Base-by-base conservation (phyloP, 2,888 invertebrate genomes). In the Synergus gifuensis region DNA sequence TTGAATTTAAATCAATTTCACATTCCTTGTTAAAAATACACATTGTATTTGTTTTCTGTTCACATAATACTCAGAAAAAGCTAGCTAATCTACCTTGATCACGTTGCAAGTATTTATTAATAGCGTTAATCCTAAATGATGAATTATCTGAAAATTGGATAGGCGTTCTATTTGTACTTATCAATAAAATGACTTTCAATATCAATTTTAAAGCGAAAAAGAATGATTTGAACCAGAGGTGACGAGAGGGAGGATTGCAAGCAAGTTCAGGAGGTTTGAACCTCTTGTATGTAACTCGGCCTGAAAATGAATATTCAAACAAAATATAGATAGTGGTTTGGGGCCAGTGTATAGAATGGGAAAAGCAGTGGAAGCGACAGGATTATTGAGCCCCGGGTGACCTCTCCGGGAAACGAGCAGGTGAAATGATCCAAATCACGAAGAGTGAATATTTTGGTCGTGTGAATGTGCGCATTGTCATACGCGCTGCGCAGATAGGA, bases 371-470 rank as follows among this genome's bases (percentile, higher is more conserved):
- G 81, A 78, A 66, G 40, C 18, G 36, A 42, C 63, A 49, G 73
- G 84, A 78, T 83, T 80, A 79, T 79, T 77, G 79, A 83, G 82
- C 83, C 84, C 82, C 87, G 82, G 81, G 83, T 87, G 87, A 87
- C 86, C 87, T 85, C 85, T 87, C 86, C 83, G 84, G 83, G 85
- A 86, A 88, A 86, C 87, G 86, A 85, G 80, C 86, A 85, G 84
- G 85, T 86, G 85, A 86, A 88, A 88, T 88, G 87, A 87, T 87
- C 86, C 87, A 88, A 88, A 88, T 88, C 85, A 87, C 85, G 79
- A 79, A 77, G 36, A 78, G 84, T 79, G 86, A 88, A 87, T 88
- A 87, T 88, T 88, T 79, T 78, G 77, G 78, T 79, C 78, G 73
- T 69, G 73, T 73, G 73, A 73, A 73, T 73, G 54, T 73, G 40